Evolutionary conservation across 1,140 invertebrate species (phyloP), one percentile per base, ranked within the genome.

Genomic region (Amyelois transitella): DNA sequence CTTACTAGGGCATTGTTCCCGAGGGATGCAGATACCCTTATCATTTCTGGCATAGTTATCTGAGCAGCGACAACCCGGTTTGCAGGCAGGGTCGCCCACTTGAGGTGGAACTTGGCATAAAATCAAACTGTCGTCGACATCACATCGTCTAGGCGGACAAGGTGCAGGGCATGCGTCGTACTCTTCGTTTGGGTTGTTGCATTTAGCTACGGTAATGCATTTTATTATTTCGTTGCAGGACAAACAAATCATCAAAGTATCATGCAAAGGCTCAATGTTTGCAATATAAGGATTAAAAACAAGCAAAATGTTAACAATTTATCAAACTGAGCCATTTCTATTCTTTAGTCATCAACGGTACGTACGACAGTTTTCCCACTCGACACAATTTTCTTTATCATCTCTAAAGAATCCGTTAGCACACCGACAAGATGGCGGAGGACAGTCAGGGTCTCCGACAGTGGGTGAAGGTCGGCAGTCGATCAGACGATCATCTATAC

Each of bases 11-110:
- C 64, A 66, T 25, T 70, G 14, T 4, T 60, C 32, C 48, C 51
- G 55, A 20, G 48, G 54, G 2, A 66, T 53, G 38, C 67, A 70
- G 0, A 38, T 18, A 18, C 61, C 61, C 12, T 38, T 32, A 1
- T 38, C 6, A 10, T 64, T 60, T 54, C 61, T 62, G 8, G 43
- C 48, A 21, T 60, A 68, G n/a, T 60, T 60, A 32, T 67, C 62
- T 25, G 12, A 17, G 38, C 69, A 71, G 17, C 62, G 56, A 45
- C 68, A 71, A 14, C 57, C 51, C 8, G 62, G 57, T 14, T 49
- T 6, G 32, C 69, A 72, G 0, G 38, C 45, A 7, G 49, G 22
- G 28, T 62, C 57, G 5, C 68, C 64, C 0, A 48, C 10, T 53
- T 62, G 10, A 3, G 68, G 68, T 6, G 54, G 48, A 6, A 19